A percentile compares a stretch with the other conserved stretches of the same genome.
phyloP scores from a whole-genome alignment of 2,888 invertebrate genomes.

The Parochlus steinenii region DNA sequence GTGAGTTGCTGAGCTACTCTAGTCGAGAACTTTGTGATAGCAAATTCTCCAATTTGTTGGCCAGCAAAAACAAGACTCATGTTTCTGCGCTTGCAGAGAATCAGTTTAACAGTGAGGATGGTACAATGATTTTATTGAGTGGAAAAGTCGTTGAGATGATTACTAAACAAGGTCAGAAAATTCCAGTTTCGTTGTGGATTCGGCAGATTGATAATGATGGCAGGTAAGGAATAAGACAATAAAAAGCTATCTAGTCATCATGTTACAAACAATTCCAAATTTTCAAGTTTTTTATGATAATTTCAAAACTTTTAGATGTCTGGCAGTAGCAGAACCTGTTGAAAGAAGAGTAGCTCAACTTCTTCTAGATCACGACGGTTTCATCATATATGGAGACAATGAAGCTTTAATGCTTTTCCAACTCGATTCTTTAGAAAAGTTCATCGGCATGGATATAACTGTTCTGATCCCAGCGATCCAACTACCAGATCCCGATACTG shows the following conservation, averaged over 20 bases:
- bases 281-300: no score
- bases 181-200: conserved; percentile 51
- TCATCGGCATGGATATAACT: conserved; percentile 33
- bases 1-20: conserved; percentile 39
- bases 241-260: no score
- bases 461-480: conserved; percentile 36
- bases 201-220: conserved; percentile 38
- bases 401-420: conserved; percentile 38
- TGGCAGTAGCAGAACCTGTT: conserved; percentile 49
- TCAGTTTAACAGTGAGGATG: conserved; percentile 35
- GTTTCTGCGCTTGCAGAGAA: conserved; percentile 35
- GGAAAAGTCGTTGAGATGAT: conserved; percentile 49
- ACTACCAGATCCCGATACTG: conserved; percentile 28
- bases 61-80: conserved; percentile 33
- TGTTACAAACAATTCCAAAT: no score
- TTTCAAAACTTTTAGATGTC: no score
- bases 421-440: conserved; percentile 33
- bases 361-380: conserved; percentile 19
- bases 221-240: no score
- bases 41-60: conserved; percentile 34
- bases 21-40: conserved; percentile 35
- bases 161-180: conserved; percentile 35
- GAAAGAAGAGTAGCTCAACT: conserved; percentile 25
- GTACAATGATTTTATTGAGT: conserved; percentile 41
- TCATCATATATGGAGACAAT: conserved; percentile 20